phyloP scores from a whole-genome alignment of 2,888 invertebrate genomes.

The Spilosoma lubricipeda region DNA sequence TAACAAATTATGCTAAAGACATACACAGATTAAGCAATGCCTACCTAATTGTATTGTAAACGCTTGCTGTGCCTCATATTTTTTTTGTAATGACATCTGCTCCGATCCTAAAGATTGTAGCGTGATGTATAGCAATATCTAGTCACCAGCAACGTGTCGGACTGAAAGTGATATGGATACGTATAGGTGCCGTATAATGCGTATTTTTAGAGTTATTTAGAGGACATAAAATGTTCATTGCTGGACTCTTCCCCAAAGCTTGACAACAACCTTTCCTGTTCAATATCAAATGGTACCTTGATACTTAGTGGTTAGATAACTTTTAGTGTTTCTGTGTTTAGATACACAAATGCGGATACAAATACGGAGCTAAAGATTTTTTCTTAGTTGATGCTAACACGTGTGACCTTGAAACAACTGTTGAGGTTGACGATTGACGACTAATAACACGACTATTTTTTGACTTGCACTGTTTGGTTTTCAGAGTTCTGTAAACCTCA shows the following conservation, averaged over 20 bases:
- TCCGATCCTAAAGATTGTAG: conserved; percentile 6
- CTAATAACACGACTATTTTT: background rate
- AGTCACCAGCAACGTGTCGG: background rate
- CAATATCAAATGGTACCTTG: background rate
- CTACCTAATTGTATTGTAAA: background rate
- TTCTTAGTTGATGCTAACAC: background rate
- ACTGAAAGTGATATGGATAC: background rate
- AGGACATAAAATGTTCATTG: too few relatives aligned
- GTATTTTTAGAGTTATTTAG: too few relatives aligned
- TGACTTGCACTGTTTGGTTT: background rate
- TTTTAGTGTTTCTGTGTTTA: background rate
- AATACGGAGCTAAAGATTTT: background rate
- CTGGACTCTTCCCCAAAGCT: too few relatives aligned
- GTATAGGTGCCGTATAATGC: background rate
- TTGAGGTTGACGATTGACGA: background rate
- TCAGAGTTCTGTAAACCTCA: background rate
- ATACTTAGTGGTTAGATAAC: background rate
- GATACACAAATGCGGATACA: background rate
- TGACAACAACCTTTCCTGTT: background rate
- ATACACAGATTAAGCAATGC: background rate
- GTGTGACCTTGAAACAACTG: background rate
- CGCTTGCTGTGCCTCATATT: background rate
- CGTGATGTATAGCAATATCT: background rate
- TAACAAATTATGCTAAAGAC: background rate
- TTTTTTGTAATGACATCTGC: background rate